Evolutionary conservation across 1,140 invertebrate genomes (phyloP), one percentile per base, ranked within the genome.

Genomic region (Panonychus citri): DNA sequence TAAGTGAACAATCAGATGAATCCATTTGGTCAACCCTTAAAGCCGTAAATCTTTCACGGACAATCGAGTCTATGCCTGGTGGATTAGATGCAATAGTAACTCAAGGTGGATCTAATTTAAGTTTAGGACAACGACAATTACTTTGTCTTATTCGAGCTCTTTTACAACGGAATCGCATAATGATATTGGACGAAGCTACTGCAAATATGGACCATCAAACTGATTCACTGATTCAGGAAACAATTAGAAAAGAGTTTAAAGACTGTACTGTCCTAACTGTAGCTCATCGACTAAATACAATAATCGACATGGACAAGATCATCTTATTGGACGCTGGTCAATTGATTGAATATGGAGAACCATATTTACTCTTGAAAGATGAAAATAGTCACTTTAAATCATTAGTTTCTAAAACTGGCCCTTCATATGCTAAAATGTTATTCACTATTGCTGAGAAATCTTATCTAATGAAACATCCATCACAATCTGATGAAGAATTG

Each of bases 161-260:
- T 30, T 72, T 97, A 7, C 79, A 83, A 55, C 85, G 83, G 69
- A 78, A 85, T 21, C 84, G 83, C 79, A 81, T 96, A 57, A 69
- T 97, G 10, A 88, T 62, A 81, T n/a, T 96, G 53, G 91, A 96
- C 69, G 91, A 97, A 73, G 91, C 87, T 1, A 96, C 91, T 1
- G 87, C 91, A 0, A 89, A 86, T 68, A 76, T 95, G 43, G 91
- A 96, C 72, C 73, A 78, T 56, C 81, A 87, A 60, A 91, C 86
- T 1, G 89, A 95, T 68, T 75, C 79, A 55, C 72, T 79, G 43
- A 89, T 96, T 62, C 84, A 94, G 68, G 71, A 79, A 61, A 85
- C 84, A 0, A 76, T 96, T 49, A 75, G 81, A 40, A 77, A 77
- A 61, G 78, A 78, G 30, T 95, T 95, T 66, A 75, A 75, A 43